Percentiles rank a stretch among this genome's conserved stretches.
Evolutionary conservation across 2,888 invertebrate species (phyloP).

Genomic region (Ommatoiulus sabulosus): DNA sequence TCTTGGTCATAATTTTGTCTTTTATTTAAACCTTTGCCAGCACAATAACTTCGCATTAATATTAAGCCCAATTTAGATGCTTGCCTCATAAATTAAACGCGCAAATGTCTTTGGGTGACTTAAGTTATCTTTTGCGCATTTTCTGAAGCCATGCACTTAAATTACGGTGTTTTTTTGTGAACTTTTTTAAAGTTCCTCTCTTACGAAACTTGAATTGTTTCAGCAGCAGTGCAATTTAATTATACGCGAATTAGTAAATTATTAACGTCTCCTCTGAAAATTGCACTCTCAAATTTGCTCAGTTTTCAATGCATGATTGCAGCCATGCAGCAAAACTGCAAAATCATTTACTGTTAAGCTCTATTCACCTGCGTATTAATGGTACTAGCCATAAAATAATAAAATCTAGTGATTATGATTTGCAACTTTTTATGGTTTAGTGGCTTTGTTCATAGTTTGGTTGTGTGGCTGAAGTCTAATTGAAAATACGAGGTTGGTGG

Average conservation of each 20-base stretch:
- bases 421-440: conserved; percentile 8
- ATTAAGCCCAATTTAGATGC: conserved; percentile 44
- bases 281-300: background rate
- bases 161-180: background rate
- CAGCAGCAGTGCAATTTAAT: background rate
- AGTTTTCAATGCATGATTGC: background rate
- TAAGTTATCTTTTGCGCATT: background rate
- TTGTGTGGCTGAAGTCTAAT: conserved; percentile 37
- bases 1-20: conserved; percentile 47
- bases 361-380: background rate
- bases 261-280: background rate
- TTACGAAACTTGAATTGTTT: background rate
- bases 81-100: background rate
- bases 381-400: background rate
- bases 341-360: background rate
- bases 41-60: conserved; percentile 44
- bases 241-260: background rate
- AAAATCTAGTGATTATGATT: conserved; percentile 37
- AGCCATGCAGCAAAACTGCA: background rate
- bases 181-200: background rate
- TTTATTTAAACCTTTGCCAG: conserved; percentile 38
- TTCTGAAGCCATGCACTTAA: background rate
- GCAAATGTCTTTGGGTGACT: conserved; percentile 15
- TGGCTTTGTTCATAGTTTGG: background rate
- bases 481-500: conserved; percentile 13